A percentile compares a stretch with the other conserved stretches of the same genome.
These are phyloP conservation scores for Papilio demoleus DNA, from an alignment of 2,888 invertebrate genomes.

Conservation along the genomic window DNA sequence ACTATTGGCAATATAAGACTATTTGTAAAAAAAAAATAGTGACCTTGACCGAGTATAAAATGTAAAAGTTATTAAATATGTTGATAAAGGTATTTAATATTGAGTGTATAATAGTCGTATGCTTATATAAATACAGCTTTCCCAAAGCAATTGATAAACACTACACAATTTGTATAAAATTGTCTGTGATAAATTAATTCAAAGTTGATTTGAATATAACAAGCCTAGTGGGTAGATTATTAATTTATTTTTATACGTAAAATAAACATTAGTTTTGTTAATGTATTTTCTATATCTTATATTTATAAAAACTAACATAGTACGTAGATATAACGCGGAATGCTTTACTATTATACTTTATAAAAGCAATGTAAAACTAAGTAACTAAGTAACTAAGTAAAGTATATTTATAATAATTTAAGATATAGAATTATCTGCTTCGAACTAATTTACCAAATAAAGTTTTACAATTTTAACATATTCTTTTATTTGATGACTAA, in stretches of 20 bases:
- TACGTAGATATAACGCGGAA: not conserved
- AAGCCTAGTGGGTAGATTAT: slow-evolving; percentile 20
- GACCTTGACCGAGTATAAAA: no score
- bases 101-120: not conserved
- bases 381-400: no score
- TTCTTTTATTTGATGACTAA: slow-evolving; percentile 11
- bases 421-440: slow-evolving; percentile 24
- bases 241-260: slow-evolving; percentile 38
- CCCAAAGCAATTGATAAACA: slow-evolving; percentile 20
- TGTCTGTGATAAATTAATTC: slow-evolving; percentile 75
- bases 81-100: no score
- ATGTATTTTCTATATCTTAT: slow-evolving; percentile 26
- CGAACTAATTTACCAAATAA: slow-evolving; percentile 41
- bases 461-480: slow-evolving; percentile 11
- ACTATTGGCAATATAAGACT: no score
- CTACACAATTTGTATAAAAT: slow-evolving; percentile 51
- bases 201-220: slow-evolving; percentile 47
- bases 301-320: slow-evolving; percentile 20
- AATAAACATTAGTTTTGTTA: slow-evolving; percentile 12
- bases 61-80: no score
- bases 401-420: slow-evolving; percentile 19
- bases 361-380: slow-evolving; percentile 17
- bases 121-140: slow-evolving; percentile 13
- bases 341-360: slow-evolving; percentile 27
- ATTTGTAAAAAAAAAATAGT: no score